Percentiles rank a stretch among this genome's conserved stretches.
These are phyloP conservation scores for Sminthurides bifidus DNA, from an alignment of 1,140 invertebrate species.

Conservation along the genomic window DNA sequence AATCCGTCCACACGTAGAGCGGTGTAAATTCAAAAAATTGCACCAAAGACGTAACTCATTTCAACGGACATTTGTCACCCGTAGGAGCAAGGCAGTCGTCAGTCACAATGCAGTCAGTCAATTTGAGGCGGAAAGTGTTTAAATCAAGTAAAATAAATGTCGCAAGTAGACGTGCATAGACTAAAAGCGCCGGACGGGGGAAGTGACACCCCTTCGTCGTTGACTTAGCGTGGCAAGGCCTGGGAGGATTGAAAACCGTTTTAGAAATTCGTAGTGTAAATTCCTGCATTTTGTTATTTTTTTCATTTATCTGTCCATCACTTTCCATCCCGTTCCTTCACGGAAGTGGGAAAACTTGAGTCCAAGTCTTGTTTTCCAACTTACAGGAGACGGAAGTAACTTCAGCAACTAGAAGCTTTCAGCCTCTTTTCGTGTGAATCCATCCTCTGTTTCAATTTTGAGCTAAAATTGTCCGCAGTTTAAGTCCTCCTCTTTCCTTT, in stretches of 20 bases:
- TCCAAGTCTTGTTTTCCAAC: no score
- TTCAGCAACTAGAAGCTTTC: no score
- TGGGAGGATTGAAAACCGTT: no score
- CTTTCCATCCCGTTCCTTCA: not conserved
- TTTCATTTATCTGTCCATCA: not conserved
- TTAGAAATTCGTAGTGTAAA: no score
- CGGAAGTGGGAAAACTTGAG: no score
- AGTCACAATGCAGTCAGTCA: conserved; percentile 5
- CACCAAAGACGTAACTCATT: conserved; percentile 3
- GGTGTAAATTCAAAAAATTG: not conserved
- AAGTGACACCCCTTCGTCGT: not conserved
- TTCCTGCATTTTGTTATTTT: not conserved
- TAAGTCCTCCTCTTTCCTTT: not conserved
- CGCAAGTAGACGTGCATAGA: conserved; percentile 1
- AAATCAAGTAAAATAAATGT: conserved; percentile 11
- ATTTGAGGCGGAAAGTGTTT: conserved; percentile 9
- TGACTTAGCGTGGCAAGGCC: no score
- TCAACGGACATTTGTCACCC: conserved; percentile 2
- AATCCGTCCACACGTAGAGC: not conserved
- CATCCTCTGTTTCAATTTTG: no score
- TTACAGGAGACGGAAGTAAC: no score
- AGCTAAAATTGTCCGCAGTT: no score
- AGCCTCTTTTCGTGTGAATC: no score
- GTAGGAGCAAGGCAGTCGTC: conserved; percentile 6
- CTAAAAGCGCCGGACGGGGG: not conserved